Conservation (phyloP, 2,888 invertebrate genomes). For the Adineta ricciae region DNA sequence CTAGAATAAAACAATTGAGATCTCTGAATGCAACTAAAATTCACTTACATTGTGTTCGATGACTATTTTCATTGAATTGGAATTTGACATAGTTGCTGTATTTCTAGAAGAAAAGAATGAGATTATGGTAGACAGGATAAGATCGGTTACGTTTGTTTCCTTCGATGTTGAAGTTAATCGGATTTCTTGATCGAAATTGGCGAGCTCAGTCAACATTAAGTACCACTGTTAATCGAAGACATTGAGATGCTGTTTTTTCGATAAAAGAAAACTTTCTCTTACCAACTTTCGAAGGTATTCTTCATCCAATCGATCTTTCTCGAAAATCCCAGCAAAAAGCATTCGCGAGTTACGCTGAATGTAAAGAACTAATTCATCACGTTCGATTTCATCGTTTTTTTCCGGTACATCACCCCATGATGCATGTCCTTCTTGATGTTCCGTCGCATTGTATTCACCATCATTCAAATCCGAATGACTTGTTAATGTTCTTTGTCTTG, state of each 20-base stretch:
- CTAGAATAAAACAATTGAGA: background rate
- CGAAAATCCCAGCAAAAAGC: background rate
- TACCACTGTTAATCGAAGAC: background rate
- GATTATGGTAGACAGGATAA: too few species aligned
- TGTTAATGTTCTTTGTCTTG: background rate
- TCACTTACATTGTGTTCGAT: background rate
- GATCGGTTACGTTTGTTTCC: background rate
- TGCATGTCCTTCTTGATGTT: background rate
- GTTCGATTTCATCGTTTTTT: background rate
- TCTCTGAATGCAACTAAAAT: too few species aligned
- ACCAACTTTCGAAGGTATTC: slow-evolving; percentile 1
- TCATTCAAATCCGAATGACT: background rate
- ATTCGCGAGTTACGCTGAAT: background rate
- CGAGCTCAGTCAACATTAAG: background rate
- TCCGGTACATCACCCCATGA: background rate
- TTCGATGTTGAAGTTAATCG: background rate
- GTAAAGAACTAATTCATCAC: background rate
- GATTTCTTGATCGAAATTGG: background rate
- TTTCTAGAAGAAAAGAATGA: background rate
- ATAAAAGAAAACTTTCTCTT: background rate
- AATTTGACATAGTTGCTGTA: background rate
- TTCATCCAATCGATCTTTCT: background rate
- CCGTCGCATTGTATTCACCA: background rate
- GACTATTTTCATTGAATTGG: background rate
- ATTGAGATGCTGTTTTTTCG: background rate